Percentiles rank a stretch among this genome's conserved stretches.
These are phyloP conservation scores for Spondyliosoma cantharus DNA, from an alignment of 2,797 vertebrate species.

Conservation along the genomic window DNA sequence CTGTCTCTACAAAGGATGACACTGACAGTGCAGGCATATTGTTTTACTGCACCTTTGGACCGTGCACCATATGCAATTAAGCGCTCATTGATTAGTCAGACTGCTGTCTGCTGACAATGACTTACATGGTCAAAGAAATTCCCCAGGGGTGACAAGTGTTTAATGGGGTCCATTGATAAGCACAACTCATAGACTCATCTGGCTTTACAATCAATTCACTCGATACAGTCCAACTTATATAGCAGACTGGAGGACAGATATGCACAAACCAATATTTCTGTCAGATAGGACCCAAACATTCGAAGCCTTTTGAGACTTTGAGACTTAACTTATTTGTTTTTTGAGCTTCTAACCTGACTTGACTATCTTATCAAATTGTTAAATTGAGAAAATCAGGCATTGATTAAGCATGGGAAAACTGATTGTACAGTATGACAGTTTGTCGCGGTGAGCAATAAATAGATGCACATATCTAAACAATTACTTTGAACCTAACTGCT, in stretches of 20 bases:
- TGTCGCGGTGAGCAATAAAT: background rate
- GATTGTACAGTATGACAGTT: background rate
- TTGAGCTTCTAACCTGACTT: background rate
- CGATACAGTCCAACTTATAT: constrained; percentile 50
- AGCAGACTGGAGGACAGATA: constrained; percentile 41
- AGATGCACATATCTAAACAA: constrained; percentile 1
- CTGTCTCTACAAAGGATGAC: constrained; percentile 61
- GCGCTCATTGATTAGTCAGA: constrained; percentile 76
- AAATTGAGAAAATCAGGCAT: constrained; percentile 26
- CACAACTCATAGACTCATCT: constrained; percentile 74
- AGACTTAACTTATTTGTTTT: constrained; percentile 10
- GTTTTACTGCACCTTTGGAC: constrained; percentile 77
- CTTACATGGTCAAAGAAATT: constrained; percentile 74
- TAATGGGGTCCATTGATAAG: constrained; percentile 78
- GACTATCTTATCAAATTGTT: constrained; percentile 2
- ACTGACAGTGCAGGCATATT: constrained; percentile 64
- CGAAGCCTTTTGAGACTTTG: constrained; percentile 16
- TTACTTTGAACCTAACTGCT: constrained; percentile 2
- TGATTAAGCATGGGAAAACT: constrained; percentile 10
- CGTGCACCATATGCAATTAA: constrained; percentile 79
- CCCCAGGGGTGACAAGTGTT: constrained; percentile 70
- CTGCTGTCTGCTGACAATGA: constrained; percentile 74
- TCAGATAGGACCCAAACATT: constrained; percentile 21
- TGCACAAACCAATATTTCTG: constrained; percentile 22
- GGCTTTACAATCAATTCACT: constrained; percentile 66